phyloP scores from a whole-genome alignment of 2,797 vertebrate genomes.

The Gila robusta region DNA sequence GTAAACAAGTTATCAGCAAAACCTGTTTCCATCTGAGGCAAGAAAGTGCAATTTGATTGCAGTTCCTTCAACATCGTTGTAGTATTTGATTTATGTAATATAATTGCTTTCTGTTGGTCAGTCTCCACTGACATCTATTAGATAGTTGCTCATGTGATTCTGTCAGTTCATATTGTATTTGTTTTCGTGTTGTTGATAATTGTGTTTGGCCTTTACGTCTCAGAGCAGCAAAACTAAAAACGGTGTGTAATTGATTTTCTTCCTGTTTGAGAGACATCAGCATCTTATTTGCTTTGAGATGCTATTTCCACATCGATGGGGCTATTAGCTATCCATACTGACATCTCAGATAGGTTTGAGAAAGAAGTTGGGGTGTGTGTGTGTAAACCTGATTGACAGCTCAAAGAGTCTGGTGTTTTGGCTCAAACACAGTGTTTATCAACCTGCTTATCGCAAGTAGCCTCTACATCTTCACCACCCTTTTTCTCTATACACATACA shows the following conservation, averaged over 20 bases:
- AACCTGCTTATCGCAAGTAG: conserved; percentile 40
- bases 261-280: conserved; percentile 61
- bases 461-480: conserved; percentile 10
- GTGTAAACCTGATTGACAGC: conserved; percentile 35
- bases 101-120: conserved; percentile 64
- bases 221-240: conserved; percentile 61
- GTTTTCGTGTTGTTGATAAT: conserved; percentile 65
- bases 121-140: conserved; percentile 60
- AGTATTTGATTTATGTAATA: conserved; percentile 53
- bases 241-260: conserved; percentile 62
- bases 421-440: conserved; percentile 44
- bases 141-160: conserved; percentile 57
- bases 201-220: conserved; percentile 63
- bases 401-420: conserved; percentile 47
- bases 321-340: conserved; percentile 57
- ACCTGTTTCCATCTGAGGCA: conserved; percentile 5
- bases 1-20: conserved; percentile 27
- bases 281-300: conserved; percentile 62
- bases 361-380: conserved; percentile 22
- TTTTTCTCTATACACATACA: conserved; percentile 22
- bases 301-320: conserved; percentile 52
- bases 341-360: conserved; percentile 49
- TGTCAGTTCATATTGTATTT: conserved; percentile 64
- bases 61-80: conserved; percentile 33
- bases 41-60: conserved; percentile 25